Conservation (phyloP, 2,797 vertebrate species). For the Phylloscopus collybita region DNA sequence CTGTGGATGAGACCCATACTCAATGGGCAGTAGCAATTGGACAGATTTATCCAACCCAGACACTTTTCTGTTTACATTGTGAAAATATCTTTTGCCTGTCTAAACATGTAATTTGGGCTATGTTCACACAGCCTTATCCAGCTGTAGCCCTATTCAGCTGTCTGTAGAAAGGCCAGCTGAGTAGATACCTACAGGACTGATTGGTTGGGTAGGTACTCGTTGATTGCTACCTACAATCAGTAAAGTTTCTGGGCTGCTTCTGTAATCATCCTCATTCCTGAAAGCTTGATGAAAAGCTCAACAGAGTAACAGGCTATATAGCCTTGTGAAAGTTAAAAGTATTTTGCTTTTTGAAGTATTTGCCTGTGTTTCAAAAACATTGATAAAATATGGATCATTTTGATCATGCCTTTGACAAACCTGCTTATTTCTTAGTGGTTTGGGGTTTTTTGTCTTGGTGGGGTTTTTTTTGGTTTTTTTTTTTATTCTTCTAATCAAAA, state of each 20-base stretch:
- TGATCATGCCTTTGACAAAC: neutral
- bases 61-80: neutral
- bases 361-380: neutral
- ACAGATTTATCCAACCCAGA: neutral
- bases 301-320: neutral
- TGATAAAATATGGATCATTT: neutral
- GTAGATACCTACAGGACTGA: rapidly evolving
- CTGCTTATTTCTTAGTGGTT: neutral
- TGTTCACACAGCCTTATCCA: neutral
- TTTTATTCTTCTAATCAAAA: neutral
- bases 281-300: neutral
- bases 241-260: neutral
- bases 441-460: neutral
- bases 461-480: neutral
- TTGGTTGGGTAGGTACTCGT: neutral
- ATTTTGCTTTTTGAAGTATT: neutral
- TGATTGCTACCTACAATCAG: neutral
- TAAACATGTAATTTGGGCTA: neutral
- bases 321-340: neutral
- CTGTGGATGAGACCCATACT: neutral
- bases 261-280: neutral
- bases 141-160: neutral
- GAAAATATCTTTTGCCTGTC: slow-evolving; percentile 13
- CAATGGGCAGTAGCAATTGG: neutral
- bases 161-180: neutral